A percentile compares a stretch with the other conserved stretches of the same genome.
Conservation (phyloP, 2,888 invertebrate genomes). For the Drosophila formosana region DNA sequence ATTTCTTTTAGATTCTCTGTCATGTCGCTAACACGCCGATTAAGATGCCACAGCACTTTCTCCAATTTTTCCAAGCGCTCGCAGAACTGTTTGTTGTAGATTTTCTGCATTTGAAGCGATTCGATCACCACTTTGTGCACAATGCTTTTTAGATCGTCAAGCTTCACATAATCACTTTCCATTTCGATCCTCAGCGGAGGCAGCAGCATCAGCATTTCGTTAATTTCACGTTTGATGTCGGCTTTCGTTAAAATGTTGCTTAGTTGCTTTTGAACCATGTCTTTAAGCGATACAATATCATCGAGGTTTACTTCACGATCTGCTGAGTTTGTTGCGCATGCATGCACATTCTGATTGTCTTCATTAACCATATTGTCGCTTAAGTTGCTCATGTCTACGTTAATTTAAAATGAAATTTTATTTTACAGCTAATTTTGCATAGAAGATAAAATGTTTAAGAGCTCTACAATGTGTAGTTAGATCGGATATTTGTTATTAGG, state of each 20-base stretch:
- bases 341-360: neutral
- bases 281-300: neutral
- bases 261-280: neutral
- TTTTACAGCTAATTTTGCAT: constrained; percentile 5
- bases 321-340: neutral
- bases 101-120: neutral
- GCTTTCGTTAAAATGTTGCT: neutral
- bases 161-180: constrained; percentile 10
- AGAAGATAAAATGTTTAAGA: neutral
- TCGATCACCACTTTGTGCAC: neutral
- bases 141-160: neutral
- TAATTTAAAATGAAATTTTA: neutral
- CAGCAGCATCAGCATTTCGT: neutral
- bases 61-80: neutral
- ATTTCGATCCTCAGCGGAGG: neutral
- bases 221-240: neutral
- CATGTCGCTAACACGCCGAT: neutral
- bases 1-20: neutral
- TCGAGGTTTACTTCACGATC: no score
- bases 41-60: neutral
- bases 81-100: neutral
- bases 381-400: neutral
- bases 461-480: neutral
- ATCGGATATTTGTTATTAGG: neutral
- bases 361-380: neutral